Conservation (phyloP, 2,888 invertebrate genomes). For the Aelia acuminata region DNA sequence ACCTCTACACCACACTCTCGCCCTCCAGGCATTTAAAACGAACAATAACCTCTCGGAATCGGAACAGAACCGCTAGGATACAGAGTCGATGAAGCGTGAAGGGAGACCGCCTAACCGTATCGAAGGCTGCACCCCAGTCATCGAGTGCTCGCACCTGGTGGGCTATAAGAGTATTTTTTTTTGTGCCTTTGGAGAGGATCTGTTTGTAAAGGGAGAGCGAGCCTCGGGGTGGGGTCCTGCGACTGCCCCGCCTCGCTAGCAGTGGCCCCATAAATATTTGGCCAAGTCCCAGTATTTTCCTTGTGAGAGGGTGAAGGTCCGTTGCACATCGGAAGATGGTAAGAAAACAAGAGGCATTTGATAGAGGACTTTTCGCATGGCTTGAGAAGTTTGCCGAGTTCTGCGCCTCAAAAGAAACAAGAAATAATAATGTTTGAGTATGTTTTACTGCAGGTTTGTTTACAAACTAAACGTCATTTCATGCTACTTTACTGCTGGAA, state of each 20-base stretch:
- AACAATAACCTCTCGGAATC: background rate
- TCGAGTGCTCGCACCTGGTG: background rate
- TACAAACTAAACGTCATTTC: too few relatives aligned
- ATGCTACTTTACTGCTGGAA: too few relatives aligned
- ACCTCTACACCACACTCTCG: background rate
- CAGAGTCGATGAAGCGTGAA: background rate
- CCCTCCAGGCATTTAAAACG: background rate
- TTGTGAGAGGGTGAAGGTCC: background rate
- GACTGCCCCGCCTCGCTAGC: background rate
- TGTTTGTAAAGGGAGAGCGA: background rate
- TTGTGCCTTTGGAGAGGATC: background rate
- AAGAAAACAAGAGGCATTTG: constrained; percentile 24
- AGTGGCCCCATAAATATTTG: constrained; percentile 5
- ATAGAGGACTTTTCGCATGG: constrained; percentile 12
- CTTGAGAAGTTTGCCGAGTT: too few relatives aligned
- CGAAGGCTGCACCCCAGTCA: background rate
- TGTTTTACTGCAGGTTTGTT: too few relatives aligned
- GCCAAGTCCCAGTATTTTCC: constrained; percentile 36
- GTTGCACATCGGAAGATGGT: constrained; percentile 32
- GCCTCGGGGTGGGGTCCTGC: background rate
- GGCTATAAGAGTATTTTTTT: background rate
- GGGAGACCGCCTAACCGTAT: background rate
- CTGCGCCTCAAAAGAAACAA: too few relatives aligned
- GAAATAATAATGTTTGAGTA: too few relatives aligned
- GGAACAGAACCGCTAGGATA: background rate